phyloP scores from a whole-genome alignment of 2,113 vertebrate genomes.

The Chaetops frenatus region DNA sequence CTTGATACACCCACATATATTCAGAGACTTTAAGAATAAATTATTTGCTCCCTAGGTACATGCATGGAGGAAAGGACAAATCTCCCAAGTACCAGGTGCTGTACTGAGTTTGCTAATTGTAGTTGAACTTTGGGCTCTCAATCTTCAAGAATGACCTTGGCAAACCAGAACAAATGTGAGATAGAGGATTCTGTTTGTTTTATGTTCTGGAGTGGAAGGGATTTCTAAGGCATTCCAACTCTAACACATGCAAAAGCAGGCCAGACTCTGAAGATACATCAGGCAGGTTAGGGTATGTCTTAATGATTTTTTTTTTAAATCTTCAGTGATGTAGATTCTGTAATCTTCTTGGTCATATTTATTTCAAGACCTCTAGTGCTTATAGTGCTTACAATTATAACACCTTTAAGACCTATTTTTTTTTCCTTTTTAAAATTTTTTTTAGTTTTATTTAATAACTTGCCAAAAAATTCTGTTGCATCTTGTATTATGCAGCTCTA shows the following conservation, averaged over 20 bases:
- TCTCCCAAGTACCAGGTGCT: background rate
- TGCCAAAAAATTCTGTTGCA: background rate
- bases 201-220: background rate
- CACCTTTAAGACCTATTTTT: background rate
- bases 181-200: background rate
- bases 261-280: background rate
- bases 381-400: background rate
- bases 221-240: background rate
- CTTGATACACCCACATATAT: background rate
- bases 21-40: background rate
- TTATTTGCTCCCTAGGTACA: background rate
- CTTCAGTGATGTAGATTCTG: rapidly evolving
- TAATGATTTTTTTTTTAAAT: background rate
- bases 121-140: background rate
- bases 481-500: background rate
- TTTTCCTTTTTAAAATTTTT: background rate
- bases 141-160: background rate
- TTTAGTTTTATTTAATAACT: background rate
- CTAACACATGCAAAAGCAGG: background rate
- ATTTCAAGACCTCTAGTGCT: background rate
- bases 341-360: background rate
- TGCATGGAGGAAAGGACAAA: background rate
- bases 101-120: background rate
- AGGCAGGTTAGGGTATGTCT: background rate
- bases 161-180: background rate